Percentiles rank a stretch among this genome's conserved stretches.
Conservation (phyloP, 2,888 invertebrate genomes). For the Lithophane leautieri region DNA sequence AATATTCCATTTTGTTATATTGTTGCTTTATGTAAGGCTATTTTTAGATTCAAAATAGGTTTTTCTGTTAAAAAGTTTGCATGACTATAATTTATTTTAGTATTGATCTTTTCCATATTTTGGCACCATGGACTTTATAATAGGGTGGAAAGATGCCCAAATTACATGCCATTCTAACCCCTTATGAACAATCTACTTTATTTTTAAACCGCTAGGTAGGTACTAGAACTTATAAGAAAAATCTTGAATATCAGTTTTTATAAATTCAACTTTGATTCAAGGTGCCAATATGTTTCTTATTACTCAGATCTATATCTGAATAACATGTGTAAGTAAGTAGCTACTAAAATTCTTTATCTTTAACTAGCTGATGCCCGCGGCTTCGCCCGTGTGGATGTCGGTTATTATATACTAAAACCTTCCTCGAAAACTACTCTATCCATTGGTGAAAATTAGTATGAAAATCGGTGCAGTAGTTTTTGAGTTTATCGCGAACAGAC, state of each 20-base stretch:
- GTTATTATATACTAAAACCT: too few species aligned
- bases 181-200: too few species aligned
- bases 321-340: background rate
- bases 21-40: slow-evolving; percentile 37
- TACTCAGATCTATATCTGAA: background rate
- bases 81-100: background rate
- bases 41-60: slow-evolving; percentile 23
- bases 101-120: background rate
- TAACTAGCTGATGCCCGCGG: too few species aligned
- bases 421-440: too few species aligned
- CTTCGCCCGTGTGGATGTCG: too few species aligned
- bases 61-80: background rate
- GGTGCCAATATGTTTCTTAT: background rate
- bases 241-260: too few species aligned
- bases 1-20: slow-evolving; percentile 61
- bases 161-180: too few species aligned
- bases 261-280: background rate
- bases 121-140: background rate
- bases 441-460: too few species aligned
- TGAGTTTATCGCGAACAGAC: too few species aligned
- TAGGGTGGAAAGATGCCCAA: background rate
- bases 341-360: background rate
- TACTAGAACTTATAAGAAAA: background rate
- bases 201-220: too few species aligned
- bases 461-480: too few species aligned